phyloP scores from a whole-genome alignment of 1,140 invertebrate species.

The Schlechtendalia chinensis region DNA sequence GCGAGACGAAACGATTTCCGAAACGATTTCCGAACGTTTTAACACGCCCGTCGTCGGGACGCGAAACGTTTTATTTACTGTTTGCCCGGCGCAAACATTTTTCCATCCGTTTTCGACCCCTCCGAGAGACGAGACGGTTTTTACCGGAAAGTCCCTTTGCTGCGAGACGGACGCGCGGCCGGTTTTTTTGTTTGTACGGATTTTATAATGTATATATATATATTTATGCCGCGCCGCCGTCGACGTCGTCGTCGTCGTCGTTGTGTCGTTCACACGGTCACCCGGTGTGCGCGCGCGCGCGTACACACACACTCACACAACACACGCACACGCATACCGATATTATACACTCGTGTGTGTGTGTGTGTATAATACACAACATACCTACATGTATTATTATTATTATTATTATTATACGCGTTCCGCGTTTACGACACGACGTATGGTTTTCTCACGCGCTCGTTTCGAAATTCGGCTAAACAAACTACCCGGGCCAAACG shows the following conservation, averaged over 20 bases:
- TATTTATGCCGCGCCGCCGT: too few relatives aligned
- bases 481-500: slow-evolving; percentile 21
- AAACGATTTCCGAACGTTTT: slow-evolving; percentile 47
- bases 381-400: too few relatives aligned
- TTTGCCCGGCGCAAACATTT: slow-evolving; percentile 36
- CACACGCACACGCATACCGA: too few relatives aligned
- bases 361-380: neutral
- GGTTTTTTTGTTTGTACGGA: slow-evolving; percentile 42
- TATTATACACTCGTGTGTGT: slow-evolving; percentile 16
- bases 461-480: slow-evolving; percentile 26
- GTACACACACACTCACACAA: neutral
- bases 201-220: too few relatives aligned
- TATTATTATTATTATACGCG: slow-evolving; percentile 13
- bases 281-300: neutral
- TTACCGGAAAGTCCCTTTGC: slow-evolving; percentile 41
- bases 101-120: slow-evolving; percentile 15
- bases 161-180: slow-evolving; percentile 33
- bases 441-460: slow-evolving; percentile 26
- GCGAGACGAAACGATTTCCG: too few relatives aligned
- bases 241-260: neutral
- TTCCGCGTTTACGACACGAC: slow-evolving; percentile 25
- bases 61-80: slow-evolving; percentile 30
- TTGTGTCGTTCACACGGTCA: slow-evolving; percentile 45
- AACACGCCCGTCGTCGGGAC: slow-evolving; percentile 1
- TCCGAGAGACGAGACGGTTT: slow-evolving; percentile 10